A percentile compares a stretch with the other conserved stretches of the same genome.
phyloP scores from a whole-genome alignment of 2,797 vertebrate genomes.

The Pangasius macronema region DNA sequence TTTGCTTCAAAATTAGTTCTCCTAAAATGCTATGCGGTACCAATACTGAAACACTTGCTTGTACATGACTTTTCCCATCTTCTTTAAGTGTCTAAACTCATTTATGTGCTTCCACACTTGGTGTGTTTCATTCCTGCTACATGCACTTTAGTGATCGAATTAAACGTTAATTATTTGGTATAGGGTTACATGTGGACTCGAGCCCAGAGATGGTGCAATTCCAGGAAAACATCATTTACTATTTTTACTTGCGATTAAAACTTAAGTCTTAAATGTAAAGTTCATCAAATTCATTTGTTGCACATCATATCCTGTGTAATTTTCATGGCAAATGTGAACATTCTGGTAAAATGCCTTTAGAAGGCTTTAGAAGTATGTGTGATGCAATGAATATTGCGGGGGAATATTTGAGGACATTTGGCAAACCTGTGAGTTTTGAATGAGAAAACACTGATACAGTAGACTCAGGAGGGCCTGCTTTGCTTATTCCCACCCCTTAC shows the following conservation, averaged over 20 bases:
- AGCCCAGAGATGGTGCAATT: background rate
- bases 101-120: too few relatives aligned
- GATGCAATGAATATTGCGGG: too few relatives aligned
- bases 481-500: slow-evolving; percentile 36
- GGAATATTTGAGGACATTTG: background rate
- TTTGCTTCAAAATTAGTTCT: background rate
- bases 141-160: background rate
- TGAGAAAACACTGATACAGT: background rate
- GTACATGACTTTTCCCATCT: background rate
- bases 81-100: background rate
- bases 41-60: background rate
- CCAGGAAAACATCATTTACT: background rate
- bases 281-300: background rate
- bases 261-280: background rate
- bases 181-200: background rate
- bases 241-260: background rate
- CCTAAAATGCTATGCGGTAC: background rate
- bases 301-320: background rate
- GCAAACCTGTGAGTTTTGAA: background rate
- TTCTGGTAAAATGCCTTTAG: too few relatives aligned
- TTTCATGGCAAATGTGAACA: background rate
- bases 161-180: too few relatives aligned
- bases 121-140: background rate
- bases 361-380: background rate
- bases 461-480: background rate